A percentile compares a stretch with the other conserved stretches of the same genome.
Evolutionary conservation across 1,140 invertebrate genomes (phyloP).

Genomic region (Philopotamus ludificatus): DNA sequence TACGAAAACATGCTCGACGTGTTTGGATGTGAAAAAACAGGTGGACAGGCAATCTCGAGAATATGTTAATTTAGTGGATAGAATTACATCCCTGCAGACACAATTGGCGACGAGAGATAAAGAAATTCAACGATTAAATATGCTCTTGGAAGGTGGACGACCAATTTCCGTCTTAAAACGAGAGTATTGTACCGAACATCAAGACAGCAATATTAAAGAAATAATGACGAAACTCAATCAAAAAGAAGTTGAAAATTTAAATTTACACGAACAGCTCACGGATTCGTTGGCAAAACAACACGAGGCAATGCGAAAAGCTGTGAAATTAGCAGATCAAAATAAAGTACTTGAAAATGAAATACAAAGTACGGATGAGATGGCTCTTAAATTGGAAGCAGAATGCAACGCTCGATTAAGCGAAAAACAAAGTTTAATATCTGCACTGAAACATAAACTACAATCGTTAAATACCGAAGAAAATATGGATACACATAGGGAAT

Average conservation of each 20-base stretch:
- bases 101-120: conserved; percentile 58
- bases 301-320: conserved; percentile 69
- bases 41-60: conserved; percentile 33
- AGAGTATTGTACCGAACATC: conserved; percentile 58
- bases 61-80: conserved; percentile 46
- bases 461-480: neutral
- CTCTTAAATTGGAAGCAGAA: conserved; percentile 67
- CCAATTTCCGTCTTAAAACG: conserved; percentile 56
- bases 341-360: conserved; percentile 65
- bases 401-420: conserved; percentile 56
- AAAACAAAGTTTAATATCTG: conserved; percentile 40
- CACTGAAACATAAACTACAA: conserved; percentile 19
- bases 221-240: conserved; percentile 55
- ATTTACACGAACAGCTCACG: conserved; percentile 40
- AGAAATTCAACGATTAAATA: conserved; percentile 63
- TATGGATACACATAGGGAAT: no score
- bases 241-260: conserved; percentile 42
- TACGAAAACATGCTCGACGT: neutral
- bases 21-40: conserved; percentile 14
- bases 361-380: conserved; percentile 65
- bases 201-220: conserved; percentile 46
- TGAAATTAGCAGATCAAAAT: conserved; percentile 67
- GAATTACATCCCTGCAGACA: conserved; percentile 49
- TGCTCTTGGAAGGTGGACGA: conserved; percentile 63
- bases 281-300: conserved; percentile 67